These are phyloP conservation scores for Erethizon dorsatum DNA, from an alignment of 2,797 vertebrate genomes.

Conservation along the genomic window DNA sequence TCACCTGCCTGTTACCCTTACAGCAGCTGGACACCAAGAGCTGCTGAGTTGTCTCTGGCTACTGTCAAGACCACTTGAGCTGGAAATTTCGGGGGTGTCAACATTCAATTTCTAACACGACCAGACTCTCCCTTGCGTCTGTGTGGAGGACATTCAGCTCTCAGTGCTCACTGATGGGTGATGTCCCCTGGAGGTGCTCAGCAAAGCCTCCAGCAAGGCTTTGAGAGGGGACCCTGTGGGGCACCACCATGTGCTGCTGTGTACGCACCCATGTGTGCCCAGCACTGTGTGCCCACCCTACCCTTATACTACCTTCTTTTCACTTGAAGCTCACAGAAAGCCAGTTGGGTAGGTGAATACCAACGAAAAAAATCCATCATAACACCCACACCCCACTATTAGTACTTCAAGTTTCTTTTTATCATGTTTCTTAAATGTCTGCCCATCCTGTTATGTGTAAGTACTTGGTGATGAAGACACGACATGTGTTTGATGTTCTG, in stretches of 20 bases:
- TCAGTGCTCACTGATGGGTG: neutral
- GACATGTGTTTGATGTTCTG: neutral
- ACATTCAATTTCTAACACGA: neutral
- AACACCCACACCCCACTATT: neutral
- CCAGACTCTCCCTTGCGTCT: neutral
- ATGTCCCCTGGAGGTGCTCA: neutral
- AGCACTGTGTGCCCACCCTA: rapidly evolving
- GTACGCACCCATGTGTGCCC: rapidly evolving
- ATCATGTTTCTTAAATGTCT: neutral
- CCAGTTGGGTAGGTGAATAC: neutral
- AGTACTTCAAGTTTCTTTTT: neutral
- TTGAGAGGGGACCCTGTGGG: neutral
- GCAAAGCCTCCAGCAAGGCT: neutral
- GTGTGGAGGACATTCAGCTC: rapidly evolving
- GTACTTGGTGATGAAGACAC: neutral
- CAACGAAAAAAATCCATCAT: neutral
- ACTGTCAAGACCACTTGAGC: neutral
- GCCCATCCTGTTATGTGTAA: too few relatives aligned
- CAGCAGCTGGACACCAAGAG: neutral
- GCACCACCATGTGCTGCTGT: rapidly evolving
- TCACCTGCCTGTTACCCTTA: neutral
- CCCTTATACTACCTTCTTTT: neutral
- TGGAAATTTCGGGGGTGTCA: neutral
- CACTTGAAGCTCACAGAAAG: neutral
- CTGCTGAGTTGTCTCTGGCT: neutral